phyloP scores from a whole-genome alignment of 2,113 vertebrate genomes.

The Plotosus lineatus region DNA sequence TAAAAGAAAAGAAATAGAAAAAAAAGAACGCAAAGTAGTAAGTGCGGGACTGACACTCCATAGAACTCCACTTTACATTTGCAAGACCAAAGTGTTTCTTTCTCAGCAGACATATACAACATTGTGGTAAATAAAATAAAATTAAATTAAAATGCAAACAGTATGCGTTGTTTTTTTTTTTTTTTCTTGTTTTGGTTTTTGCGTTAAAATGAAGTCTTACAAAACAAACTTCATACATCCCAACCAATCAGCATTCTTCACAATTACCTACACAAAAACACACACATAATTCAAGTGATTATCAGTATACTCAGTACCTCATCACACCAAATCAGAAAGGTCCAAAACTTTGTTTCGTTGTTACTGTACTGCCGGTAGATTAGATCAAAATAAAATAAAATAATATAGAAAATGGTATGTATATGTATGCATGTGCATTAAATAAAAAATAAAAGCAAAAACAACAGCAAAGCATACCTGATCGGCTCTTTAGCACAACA shows the following conservation, averaged over 20 bases:
- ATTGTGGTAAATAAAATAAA: constrained; percentile 58
- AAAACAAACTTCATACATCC: constrained; percentile 59
- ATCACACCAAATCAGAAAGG: constrained; percentile 67
- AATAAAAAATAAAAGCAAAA: constrained; percentile 60
- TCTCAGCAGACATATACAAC: constrained; percentile 67
- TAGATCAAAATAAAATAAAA: constrained; percentile 28
- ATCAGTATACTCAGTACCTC: constrained; percentile 72
- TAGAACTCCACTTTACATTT: constrained; percentile 70
- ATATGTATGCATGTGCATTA: constrained; percentile 61
- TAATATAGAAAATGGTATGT: constrained; percentile 62
- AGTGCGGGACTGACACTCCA: constrained; percentile 77
- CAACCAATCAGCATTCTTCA: constrained; percentile 49
- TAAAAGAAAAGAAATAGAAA: constrained; percentile 38
- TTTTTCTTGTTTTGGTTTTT: too few species aligned
- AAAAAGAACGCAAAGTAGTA: constrained; percentile 64
- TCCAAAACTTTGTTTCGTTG: constrained; percentile 71
- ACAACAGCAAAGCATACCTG: constrained; percentile 80
- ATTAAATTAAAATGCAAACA: too few species aligned
- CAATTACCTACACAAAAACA: constrained; percentile 45
- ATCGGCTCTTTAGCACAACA: constrained; percentile 79
- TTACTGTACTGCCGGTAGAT: constrained; percentile 73
- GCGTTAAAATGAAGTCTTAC: constrained; percentile 48
- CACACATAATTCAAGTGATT: constrained; percentile 71
- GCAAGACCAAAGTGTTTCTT: constrained; percentile 70
- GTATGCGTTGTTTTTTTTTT: constrained; percentile 54